A percentile compares a stretch with the other conserved stretches of the same genome.
phyloP scores from a whole-genome alignment of 2,888 invertebrate genomes.

The Tenthredo mesomela region DNA sequence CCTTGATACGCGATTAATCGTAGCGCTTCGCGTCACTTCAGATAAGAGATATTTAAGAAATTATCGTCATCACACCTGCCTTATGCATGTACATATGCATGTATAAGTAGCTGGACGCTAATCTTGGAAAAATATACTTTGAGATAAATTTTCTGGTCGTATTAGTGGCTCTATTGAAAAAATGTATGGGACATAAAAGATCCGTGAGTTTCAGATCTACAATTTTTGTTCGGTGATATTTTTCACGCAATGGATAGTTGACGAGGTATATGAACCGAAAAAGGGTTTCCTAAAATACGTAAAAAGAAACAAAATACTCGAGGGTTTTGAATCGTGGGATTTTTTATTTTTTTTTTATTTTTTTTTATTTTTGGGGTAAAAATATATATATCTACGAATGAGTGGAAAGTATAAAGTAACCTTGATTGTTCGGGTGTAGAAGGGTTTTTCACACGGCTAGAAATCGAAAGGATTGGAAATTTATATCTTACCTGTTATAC shows the following conservation, averaged over 20 bases:
- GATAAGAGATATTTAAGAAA: slow-evolving; percentile 19
- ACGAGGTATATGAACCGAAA: background rate
- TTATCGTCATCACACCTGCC: background rate
- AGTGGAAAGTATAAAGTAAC: background rate
- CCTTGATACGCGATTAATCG: slow-evolving; percentile 18
- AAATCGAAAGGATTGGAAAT: slow-evolving; percentile 32
- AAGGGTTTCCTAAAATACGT: background rate
- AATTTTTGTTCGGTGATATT: background rate
- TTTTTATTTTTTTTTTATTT: background rate
- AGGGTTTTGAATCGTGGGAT: slow-evolving; percentile 3
- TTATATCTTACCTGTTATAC: background rate
- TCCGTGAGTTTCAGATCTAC: background rate
- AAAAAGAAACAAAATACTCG: background rate
- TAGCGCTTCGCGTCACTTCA: background rate
- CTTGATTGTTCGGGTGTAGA: slow-evolving; percentile 11
- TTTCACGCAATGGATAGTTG: background rate
- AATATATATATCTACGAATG: background rate
- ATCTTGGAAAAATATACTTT: background rate
- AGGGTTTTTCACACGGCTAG: slow-evolving; percentile 26
- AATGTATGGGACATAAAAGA: background rate
- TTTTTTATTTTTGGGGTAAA: background rate
- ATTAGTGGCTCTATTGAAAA: background rate
- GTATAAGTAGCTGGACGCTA: background rate
- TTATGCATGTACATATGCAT: too few relatives aligned
- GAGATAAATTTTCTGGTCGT: background rate